Conservation (phyloP, 2,888 invertebrate genomes). For the Brachylomia viminalis region DNA sequence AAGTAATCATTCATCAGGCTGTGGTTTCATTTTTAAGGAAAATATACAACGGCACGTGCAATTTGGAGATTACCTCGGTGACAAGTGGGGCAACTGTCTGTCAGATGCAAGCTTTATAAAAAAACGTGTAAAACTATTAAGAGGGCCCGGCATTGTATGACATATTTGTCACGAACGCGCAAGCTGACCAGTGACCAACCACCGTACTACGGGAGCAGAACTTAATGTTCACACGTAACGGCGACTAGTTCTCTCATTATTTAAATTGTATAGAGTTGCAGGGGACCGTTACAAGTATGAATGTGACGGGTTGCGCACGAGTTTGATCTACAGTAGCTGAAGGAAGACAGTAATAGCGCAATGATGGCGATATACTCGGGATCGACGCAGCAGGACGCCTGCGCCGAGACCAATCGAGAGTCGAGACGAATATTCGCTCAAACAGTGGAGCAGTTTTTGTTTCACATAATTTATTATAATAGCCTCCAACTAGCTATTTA, state of each 20-base stretch:
- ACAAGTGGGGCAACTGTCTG: conserved; percentile 55
- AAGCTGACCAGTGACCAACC: neutral
- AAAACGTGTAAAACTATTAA: conserved; percentile 41
- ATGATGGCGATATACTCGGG: conserved; percentile 83
- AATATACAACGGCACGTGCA: conserved; percentile 38
- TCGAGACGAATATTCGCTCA: conserved; percentile 72
- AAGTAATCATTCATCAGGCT: conserved; percentile 43
- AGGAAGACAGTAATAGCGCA: conserved; percentile 80
- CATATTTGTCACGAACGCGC: conserved; percentile 28
- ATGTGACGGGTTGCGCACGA: conserved; percentile 81
- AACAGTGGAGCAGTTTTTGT: conserved; percentile 70
- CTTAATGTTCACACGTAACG: conserved; percentile 47
- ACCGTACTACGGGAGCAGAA: conserved; percentile 20
- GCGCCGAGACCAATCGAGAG: conserved; percentile 73
- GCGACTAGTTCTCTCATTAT: conserved; percentile 58
- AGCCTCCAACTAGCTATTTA: conserved; percentile 64
- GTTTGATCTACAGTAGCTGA: conserved; percentile 83
- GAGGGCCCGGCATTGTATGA: neutral
- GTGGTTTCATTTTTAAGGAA: conserved; percentile 48
- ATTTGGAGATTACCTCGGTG: conserved; percentile 35
- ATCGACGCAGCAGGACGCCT: conserved; percentile 82
- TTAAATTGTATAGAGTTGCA: conserved; percentile 69
- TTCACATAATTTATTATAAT: conserved; percentile 76
- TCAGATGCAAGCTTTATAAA: conserved; percentile 36
- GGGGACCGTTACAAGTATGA: conserved; percentile 74